phyloP scores from a whole-genome alignment of 2,888 invertebrate genomes.

The Cryptophagus acutangulus region DNA sequence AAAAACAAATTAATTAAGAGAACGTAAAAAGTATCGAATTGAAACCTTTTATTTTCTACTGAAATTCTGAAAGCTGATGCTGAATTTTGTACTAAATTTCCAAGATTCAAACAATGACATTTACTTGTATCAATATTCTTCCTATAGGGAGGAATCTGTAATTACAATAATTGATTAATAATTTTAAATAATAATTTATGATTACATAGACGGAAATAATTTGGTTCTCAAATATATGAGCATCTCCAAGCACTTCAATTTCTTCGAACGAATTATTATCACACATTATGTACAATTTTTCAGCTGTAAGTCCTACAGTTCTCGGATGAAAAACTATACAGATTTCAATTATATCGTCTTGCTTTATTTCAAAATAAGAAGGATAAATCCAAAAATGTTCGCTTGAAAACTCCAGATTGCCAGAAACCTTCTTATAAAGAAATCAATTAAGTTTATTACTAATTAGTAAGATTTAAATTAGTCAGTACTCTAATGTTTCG shows the following conservation, averaged over 20 bases:
- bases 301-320: conserved; percentile 42
- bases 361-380: conserved; percentile 42
- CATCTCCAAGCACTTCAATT: conserved; percentile 49
- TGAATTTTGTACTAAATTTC: conserved; percentile 17
- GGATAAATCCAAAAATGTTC: conserved; percentile 45
- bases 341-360: conserved; percentile 42
- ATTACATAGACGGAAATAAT: conserved; percentile 33
- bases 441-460: neutral
- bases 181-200: conserved; percentile 5
- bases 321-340: conserved; percentile 43
- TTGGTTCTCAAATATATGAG: conserved; percentile 39
- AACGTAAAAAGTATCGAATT: no score
- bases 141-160: conserved; percentile 21
- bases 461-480: no score
- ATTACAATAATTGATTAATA: conserved; percentile 9
- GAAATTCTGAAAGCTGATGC: conserved; percentile 10
- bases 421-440: conserved; percentile 1
- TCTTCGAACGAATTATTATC: conserved; percentile 45
- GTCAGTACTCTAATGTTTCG: conserved; percentile 43
- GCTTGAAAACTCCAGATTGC: conserved; percentile 34
- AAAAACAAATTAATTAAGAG: conserved; percentile 11
- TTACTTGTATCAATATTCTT: conserved; percentile 22
- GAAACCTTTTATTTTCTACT: no score
- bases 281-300: conserved; percentile 45
- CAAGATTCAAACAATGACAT: conserved; percentile 31